A percentile compares a stretch with the other conserved stretches of the same genome.
Conservation (phyloP, 2,888 invertebrate genomes). For the Steromphala cineraria region DNA sequence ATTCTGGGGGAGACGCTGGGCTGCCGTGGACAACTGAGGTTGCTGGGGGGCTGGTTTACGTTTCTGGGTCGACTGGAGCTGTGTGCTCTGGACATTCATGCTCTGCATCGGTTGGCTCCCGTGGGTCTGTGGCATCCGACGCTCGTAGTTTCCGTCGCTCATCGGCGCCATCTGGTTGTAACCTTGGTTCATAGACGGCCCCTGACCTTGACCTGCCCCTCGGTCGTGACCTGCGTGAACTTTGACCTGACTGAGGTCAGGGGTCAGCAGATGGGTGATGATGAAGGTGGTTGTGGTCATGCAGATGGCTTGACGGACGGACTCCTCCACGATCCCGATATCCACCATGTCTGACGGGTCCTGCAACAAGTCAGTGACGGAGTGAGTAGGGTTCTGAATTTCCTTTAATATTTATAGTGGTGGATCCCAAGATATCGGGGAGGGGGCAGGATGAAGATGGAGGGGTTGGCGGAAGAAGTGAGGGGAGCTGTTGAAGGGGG, state of each 20-base stretch:
- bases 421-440: no score
- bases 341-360: conserved; percentile 65
- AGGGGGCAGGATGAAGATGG: no score
- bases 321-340: conserved; percentile 62
- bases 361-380: conserved; percentile 41
- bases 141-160: conserved; percentile 11
- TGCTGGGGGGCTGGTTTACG: neutral
- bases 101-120: conserved; percentile 7
- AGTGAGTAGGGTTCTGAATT: no score
- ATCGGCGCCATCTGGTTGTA: conserved; percentile 25
- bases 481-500: no score
- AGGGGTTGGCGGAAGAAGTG: no score
- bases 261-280: conserved; percentile 41
- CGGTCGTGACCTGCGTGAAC: neutral
- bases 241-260: neutral
- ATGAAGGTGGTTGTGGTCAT: conserved; percentile 62
- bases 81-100: conserved; percentile 3
- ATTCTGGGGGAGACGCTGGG: conserved; percentile 7
- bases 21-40: neutral
- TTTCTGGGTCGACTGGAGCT: neutral
- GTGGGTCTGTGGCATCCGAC: conserved; percentile 1
- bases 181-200: conserved; percentile 3
- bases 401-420: no score
- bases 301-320: conserved; percentile 63
- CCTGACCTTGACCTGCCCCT: conserved; percentile 21